Conservation (phyloP, 2,113 vertebrate genomes). For the Triplophysa siluroides region DNA sequence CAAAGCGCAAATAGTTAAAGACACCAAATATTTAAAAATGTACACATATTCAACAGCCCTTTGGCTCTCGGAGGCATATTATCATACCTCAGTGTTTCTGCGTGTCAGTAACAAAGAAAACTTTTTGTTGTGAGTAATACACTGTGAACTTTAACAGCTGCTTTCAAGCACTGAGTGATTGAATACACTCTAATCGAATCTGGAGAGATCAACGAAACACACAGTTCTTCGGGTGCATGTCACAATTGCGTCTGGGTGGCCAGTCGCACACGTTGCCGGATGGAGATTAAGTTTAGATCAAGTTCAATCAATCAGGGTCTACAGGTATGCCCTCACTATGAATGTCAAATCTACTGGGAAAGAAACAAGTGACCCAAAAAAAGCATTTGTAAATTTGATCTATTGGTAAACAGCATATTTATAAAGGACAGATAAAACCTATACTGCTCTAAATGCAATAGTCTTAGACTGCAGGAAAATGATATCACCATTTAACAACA, state of each 20-base stretch:
- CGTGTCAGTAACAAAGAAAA: too few species aligned
- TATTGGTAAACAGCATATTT: background rate
- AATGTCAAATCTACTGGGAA: too few species aligned
- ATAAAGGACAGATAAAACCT: too few species aligned
- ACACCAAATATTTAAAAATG: background rate
- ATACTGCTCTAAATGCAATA: too few species aligned
- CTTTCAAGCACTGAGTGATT: conserved; percentile 52
- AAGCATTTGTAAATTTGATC: too few species aligned
- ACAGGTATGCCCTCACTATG: too few species aligned
- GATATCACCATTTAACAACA: too few species aligned
- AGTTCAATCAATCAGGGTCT: too few species aligned
- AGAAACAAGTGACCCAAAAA: too few species aligned
- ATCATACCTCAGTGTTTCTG: background rate
- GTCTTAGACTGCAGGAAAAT: too few species aligned
- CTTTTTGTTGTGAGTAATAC: background rate
- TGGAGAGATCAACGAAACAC: conserved; percentile 53
- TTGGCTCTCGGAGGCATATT: background rate
- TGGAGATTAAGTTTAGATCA: conserved; percentile 37
- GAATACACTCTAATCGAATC: conserved; percentile 54
- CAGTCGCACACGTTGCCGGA: conserved; percentile 38
- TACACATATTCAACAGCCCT: conserved; percentile 17
- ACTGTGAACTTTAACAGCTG: conserved; percentile 40
- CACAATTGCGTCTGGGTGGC: conserved; percentile 25
- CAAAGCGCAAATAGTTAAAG: conserved; percentile 30
- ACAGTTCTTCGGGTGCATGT: conserved; percentile 48